Conservation (phyloP, 35 echinoderm and acorn worm species). For the Acanthaster planci region DNA sequence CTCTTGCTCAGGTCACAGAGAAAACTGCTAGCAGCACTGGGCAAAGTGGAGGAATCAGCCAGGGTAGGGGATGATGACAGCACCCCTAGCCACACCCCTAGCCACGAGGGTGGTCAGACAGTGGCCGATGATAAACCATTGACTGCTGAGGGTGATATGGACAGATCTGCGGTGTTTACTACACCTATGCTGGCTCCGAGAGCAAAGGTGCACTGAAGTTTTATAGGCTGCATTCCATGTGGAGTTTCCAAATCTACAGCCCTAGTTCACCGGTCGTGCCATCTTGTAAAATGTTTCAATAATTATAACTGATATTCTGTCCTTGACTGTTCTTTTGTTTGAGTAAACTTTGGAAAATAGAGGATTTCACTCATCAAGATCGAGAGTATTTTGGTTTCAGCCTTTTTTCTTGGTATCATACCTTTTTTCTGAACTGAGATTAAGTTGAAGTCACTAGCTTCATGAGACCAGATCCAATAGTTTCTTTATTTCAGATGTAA, state of each 20-base stretch:
- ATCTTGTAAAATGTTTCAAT: too few relatives aligned
- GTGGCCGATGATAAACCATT: neutral
- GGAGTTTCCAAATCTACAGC: neutral
- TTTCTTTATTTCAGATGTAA: too few relatives aligned
- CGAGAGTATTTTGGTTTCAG: too few relatives aligned
- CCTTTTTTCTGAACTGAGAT: too few relatives aligned
- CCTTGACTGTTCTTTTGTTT: too few relatives aligned
- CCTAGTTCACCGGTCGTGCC: too few relatives aligned
- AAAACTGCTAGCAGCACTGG: slow-evolving; percentile 68
- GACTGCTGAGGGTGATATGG: neutral
- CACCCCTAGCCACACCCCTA: slow-evolving; percentile 12
- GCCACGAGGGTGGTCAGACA: neutral
- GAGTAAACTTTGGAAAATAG: too few relatives aligned
- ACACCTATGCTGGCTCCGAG: slow-evolving; percentile 70
- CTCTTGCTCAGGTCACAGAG: slow-evolving; percentile 64
- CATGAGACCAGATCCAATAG: too few relatives aligned
- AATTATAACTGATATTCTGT: too few relatives aligned
- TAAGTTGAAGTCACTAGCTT: too few relatives aligned
- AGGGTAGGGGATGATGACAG: slow-evolving; percentile 3
- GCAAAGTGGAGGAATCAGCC: slow-evolving; percentile 66
- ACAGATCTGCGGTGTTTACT: slow-evolving; percentile 45
- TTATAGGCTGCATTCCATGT: neutral
- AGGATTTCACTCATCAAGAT: too few relatives aligned
- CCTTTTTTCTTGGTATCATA: too few relatives aligned
- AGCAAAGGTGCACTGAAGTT: slow-evolving; percentile 47